These are phyloP conservation scores for Drosophila seclusa DNA, from an alignment of 2,888 invertebrate genomes.

Conservation along the genomic window DNA sequence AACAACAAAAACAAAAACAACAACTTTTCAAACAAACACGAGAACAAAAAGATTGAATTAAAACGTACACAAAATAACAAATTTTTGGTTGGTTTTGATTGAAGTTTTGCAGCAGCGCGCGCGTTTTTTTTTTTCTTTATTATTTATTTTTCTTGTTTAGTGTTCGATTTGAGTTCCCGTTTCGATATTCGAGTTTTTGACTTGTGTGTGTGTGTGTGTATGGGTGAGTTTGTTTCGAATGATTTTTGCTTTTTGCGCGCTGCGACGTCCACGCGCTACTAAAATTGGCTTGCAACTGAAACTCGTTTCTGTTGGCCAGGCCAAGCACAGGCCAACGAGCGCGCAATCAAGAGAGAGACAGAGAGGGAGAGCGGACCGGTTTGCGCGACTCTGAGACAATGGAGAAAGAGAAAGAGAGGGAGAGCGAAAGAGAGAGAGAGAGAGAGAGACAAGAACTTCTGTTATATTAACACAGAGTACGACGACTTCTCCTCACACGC, in stretches of 20 bases:
- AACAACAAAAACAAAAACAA: neutral
- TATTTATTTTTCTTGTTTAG: conserved; percentile 22
- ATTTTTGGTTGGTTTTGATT: conserved; percentile 16
- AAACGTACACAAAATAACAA: conserved; percentile 26
- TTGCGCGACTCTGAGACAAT: conserved; percentile 24
- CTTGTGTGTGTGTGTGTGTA: neutral
- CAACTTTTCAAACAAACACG: neutral
- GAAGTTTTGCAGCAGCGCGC: conserved; percentile 35
- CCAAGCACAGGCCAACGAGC: conserved; percentile 32
- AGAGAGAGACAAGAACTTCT: conserved; percentile 57
- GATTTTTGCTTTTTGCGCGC: conserved; percentile 34
- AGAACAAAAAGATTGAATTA: neutral
- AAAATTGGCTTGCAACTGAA: conserved; percentile 79
- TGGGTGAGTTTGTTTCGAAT: conserved; percentile 8
- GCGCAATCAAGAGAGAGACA: conserved; percentile 10
- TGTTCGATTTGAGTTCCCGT: conserved; percentile 34
- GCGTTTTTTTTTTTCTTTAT: conserved; percentile 14
- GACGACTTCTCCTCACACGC: conserved; percentile 31
- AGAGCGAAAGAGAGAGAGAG: conserved; percentile 37
- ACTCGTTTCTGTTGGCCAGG: conserved; percentile 72
- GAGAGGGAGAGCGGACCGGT: conserved; percentile 44
- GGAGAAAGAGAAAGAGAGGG: neutral
- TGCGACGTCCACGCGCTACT: conserved; percentile 72
- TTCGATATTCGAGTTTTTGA: conserved; percentile 42
- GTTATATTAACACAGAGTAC: conserved; percentile 54